These are phyloP conservation scores for Parasteatoda tepidariorum DNA, from an alignment of 1,140 invertebrate genomes.

Conservation along the genomic window DNA sequence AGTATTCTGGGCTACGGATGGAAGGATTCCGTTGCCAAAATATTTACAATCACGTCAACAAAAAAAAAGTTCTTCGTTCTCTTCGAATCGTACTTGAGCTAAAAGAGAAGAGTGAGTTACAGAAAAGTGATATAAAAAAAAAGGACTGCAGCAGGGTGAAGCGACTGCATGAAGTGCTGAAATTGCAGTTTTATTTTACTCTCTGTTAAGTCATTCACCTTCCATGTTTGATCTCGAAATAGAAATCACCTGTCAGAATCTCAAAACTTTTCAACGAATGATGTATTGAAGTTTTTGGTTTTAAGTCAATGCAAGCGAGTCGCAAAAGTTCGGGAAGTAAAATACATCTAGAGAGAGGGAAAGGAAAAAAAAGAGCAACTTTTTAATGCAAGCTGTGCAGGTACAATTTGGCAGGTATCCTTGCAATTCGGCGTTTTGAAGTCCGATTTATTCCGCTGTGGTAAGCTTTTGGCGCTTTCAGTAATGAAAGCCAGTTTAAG, in stretches of 20 bases:
- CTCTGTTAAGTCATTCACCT: conserved; percentile 17
- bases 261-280: conserved; percentile 9
- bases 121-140: background rate
- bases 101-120: background rate
- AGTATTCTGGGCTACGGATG: conserved; percentile 34
- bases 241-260: conserved; percentile 28
- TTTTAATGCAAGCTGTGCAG: background rate
- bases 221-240: conserved; percentile 41
- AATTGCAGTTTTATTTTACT: conserved; percentile 30
- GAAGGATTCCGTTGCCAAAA: conserved; percentile 37
- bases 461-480: no score
- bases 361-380: background rate
- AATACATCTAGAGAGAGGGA: background rate
- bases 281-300: conserved; percentile 8
- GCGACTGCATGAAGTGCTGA: conserved; percentile 8
- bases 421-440: background rate
- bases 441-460: background rate
- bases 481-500: background rate
- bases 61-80: background rate
- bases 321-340: background rate
- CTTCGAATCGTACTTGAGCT: background rate
- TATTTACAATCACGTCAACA: conserved; percentile 26
- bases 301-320: background rate
- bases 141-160: background rate
- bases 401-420: background rate